Conservation (phyloP, 2,113 vertebrate species). For the Paramormyrops kingsleyae region DNA sequence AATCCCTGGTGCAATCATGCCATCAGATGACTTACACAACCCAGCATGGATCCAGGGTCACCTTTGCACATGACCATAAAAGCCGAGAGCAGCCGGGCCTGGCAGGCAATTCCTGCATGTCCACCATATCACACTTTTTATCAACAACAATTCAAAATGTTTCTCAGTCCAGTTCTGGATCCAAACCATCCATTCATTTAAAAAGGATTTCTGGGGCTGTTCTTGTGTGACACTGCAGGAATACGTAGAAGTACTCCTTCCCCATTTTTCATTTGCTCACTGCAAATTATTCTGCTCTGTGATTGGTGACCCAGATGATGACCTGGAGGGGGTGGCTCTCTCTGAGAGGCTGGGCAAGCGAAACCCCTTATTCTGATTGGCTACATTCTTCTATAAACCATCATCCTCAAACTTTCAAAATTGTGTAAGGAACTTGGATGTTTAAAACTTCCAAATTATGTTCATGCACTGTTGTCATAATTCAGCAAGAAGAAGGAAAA, state of each 20-base stretch:
- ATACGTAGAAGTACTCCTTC: neutral
- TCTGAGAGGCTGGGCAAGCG: neutral
- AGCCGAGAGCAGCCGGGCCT: neutral
- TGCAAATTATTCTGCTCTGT: neutral
- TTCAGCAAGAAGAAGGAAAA: neutral
- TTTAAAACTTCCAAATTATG: neutral
- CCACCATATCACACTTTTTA: neutral
- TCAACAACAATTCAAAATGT: neutral
- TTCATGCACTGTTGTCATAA: neutral
- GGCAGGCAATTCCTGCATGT: neutral
- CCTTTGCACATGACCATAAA: neutral
- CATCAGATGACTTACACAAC: neutral
- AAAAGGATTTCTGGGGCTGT: neutral
- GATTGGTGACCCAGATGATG: neutral
- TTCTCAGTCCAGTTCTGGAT: neutral
- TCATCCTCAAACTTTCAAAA: neutral
- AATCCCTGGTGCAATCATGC: neutral
- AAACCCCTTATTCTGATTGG: neutral
- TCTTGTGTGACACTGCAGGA: neutral
- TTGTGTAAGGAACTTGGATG: neutral
- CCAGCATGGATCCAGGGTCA: neutral
- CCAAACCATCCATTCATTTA: neutral
- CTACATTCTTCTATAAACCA: neutral
- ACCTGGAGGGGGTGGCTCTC: neutral
- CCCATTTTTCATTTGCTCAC: neutral